Evolutionary conservation across 2,113 vertebrate species (phyloP).

Genomic region (Pachypanchax playfairii): DNA sequence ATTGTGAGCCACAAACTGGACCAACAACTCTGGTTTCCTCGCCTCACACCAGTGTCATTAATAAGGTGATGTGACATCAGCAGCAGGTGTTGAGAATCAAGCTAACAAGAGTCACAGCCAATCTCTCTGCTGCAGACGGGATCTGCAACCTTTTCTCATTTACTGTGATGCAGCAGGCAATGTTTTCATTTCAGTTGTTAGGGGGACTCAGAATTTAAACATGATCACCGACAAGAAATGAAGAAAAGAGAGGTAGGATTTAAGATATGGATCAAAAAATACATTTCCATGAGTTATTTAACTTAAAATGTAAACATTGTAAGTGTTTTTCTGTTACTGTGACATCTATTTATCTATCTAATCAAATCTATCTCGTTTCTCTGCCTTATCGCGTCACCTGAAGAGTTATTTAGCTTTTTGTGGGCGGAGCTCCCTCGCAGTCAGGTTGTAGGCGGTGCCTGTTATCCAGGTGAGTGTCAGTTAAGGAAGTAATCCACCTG

Average conservation of each 20-base stretch:
- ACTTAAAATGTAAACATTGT: too few species aligned
- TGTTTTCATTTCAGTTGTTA: rapidly evolving
- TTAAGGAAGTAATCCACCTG: neutral
- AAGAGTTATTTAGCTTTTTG: neutral
- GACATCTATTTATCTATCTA: too few species aligned
- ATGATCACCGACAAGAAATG: too few species aligned
- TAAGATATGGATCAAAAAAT: too few species aligned
- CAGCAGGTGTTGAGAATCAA: constrained; percentile 52
- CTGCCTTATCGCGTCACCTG: too few species aligned
- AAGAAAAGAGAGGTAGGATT: too few species aligned
- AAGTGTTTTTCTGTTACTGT: too few species aligned
- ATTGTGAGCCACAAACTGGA: constrained; percentile 22
- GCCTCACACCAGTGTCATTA: neutral
- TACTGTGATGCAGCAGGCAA: neutral
- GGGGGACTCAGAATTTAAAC: too few species aligned
- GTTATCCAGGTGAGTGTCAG: constrained; percentile 33
- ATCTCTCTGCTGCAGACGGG: neutral
- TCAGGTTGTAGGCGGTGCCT: constrained; percentile 4
- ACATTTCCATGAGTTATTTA: too few species aligned
- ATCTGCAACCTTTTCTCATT: rapidly evolving
- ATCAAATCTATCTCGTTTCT: too few species aligned
- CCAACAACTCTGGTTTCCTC: neutral
- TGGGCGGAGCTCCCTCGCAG: constrained; percentile 51
- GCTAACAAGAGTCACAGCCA: constrained; percentile 14
- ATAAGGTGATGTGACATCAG: neutral